Evolutionary conservation across 2,888 invertebrate species (phyloP), one percentile per base, ranked within the genome.

Genomic region (Nomada fabriciana): DNA sequence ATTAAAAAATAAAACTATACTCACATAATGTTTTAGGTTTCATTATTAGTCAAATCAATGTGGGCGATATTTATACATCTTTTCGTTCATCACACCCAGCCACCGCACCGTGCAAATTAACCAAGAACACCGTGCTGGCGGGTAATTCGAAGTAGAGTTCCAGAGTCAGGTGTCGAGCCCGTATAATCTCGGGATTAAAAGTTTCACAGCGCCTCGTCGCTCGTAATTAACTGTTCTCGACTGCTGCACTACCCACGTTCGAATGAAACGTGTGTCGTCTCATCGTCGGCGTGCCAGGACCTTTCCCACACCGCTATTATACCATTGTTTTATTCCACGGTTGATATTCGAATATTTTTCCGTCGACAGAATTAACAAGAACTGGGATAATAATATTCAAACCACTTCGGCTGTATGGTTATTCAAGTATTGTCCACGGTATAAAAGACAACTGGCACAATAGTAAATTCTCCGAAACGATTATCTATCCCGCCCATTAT

Each of bases 231-330:
- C 52, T 50, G 59, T 50, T 53, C 43, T 29, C 60, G 65, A 23
- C 61, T 18, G 47, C 13, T 59, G 55, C 59, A 2, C 76, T 52
- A 67, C 23, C 73, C 80, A 68, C 78, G 69, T 85, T 63, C 63
- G 29, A 52, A 61, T 59, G 71, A 76, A 86, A 83, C 78, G 84
- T 69, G 84, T 76, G 80, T 61, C 75, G 82, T 65, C 79, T 82
- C 80, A 59, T 80, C 79, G 64, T 64, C 53, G 63, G 25, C 50
- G 53, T 64, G 59, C 57, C 47, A 67, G 71, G 82, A 85, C 80
- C 86, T 88, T 88, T 87, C 86, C 83, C 86, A 88, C 83, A 79
- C 74, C 23, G 70, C 42, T 70, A 68, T 88, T 81, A 73, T 59
- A 52, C 76, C 75, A 83, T 86, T 75, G 86, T 86, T 55, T 67